Base-by-base conservation (phyloP, 2,113 vertebrate genomes). In the Thunnus thynnus region DNA sequence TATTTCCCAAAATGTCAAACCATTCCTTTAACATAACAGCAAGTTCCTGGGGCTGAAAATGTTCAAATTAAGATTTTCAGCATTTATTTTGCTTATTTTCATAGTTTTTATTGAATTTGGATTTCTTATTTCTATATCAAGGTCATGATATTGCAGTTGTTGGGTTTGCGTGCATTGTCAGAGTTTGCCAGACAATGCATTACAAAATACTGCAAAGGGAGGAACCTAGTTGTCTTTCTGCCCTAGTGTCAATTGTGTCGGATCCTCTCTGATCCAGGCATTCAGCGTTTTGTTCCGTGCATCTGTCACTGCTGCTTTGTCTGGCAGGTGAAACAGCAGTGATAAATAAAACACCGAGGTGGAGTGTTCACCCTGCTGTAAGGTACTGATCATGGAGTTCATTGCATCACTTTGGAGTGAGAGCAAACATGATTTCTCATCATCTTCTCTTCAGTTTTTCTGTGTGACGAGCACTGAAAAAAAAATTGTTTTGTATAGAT, bases 311-410 rank as follows among this genome's bases (percentile, higher is more conserved):
- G 87, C 69, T 11, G 69, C 78, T 92, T 78, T 72, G 76, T 86
- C 78, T 83, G 30, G 36, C 82, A 84, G 84, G 81, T 78, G 66
- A 82, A 86, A 84, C 70, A 74, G 69, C 46, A 51, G 62, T 30
- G 48, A 86, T 90, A 85, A 92, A 92, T 89, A 92, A 89, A 89
- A 88, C 77, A 80, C 55, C 0, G 67, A 69, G 78, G 80, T 76
- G 76, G 57, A 80, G 79, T 68, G 68, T 60, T 90, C 80, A 46
- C 65, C 47, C 57, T 27, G 71, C 76, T 82, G 76, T 50, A 85
- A 84, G 92, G 77, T 36, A 81, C 84, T 73, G 77, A 84, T 87
- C 78, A 65, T 9, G 13, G 57, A 87, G 77, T 92, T 88, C 79
- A 80, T 71, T 82, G 83, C 80, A 86, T 92, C 88, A 85, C 70